Percentiles rank a stretch among this genome's conserved stretches.
Conservation (phyloP, 1,140 invertebrate species). For the Camponotus vicinus region DNA sequence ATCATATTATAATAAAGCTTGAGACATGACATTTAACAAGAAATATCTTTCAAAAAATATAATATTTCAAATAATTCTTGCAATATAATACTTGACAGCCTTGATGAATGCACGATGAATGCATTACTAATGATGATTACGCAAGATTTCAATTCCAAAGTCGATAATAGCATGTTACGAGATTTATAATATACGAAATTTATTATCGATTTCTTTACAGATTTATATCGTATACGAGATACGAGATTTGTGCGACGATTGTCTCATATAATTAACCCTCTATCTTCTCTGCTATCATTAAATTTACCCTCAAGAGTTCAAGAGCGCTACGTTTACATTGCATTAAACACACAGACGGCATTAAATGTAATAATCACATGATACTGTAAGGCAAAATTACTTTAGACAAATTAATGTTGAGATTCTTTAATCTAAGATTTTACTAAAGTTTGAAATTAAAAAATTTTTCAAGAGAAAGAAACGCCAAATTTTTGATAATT, state of each 20-base stretch:
- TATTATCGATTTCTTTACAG: too few species aligned
- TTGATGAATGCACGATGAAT: not conserved
- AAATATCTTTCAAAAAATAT: not conserved
- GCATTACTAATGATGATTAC: not conserved
- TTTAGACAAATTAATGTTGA: too few species aligned
- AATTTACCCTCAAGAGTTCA: too few species aligned
- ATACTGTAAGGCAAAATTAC: too few species aligned
- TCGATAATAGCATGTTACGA: too few species aligned
- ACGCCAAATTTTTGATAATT: not conserved
- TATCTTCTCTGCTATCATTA: slow-evolving; percentile 1
- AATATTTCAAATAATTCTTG: not conserved
- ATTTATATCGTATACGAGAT: too few species aligned
- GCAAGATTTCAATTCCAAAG: too few species aligned
- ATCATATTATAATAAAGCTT: not conserved
- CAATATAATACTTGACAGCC: not conserved
- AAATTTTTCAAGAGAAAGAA: not conserved
- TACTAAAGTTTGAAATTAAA: not conserved
- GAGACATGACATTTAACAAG: not conserved
- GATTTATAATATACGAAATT: too few species aligned
- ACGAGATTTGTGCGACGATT: too few species aligned
- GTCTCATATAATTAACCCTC: not conserved
- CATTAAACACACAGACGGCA: not conserved
- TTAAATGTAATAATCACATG: too few species aligned
- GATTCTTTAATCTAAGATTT: too few species aligned
- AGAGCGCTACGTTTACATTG: too few species aligned